Percentiles rank a stretch among this genome's conserved stretches.
These are phyloP conservation scores for Psilopogon haemacephalus DNA, from an alignment of 2,113 vertebrate species.

Conservation along the genomic window DNA sequence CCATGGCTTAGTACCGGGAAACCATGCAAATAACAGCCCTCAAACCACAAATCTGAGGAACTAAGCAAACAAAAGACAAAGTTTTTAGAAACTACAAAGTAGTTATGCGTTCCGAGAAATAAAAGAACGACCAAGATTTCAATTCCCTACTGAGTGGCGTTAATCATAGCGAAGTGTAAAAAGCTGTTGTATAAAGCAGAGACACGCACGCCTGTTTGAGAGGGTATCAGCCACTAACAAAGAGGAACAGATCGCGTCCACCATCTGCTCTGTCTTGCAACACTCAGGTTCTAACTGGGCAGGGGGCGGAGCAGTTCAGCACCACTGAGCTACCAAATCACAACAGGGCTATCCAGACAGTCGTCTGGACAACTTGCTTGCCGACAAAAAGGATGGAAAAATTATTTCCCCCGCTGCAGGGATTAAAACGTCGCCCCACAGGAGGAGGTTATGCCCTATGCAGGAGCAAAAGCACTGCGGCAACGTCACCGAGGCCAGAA, in stretches of 20 bases:
- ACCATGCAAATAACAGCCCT: background rate
- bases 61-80: background rate
- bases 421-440: rapidly evolving
- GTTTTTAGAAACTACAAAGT: background rate
- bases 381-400: rapidly evolving
- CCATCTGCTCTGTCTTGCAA: background rate
- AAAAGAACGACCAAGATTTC: background rate
- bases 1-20: background rate
- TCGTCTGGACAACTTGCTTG: rapidly evolving
- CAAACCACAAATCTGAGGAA: background rate
- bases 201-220: rapidly evolving
- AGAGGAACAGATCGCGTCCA: rapidly evolving
- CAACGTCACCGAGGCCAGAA: rapidly evolving
- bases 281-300: rapidly evolving
- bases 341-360: rapidly evolving
- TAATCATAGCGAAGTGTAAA: rapidly evolving
- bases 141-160: no score
- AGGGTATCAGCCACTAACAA: rapidly evolving
- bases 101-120: background rate
- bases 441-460: rapidly evolving
- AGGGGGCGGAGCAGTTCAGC: no score
- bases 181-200: rapidly evolving
- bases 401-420: rapidly evolving
- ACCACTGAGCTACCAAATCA: rapidly evolving
- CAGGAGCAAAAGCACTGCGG: background rate